A percentile compares a stretch with the other conserved stretches of the same genome.
Conservation (phyloP, 2,797 vertebrate species). For the Pangasius sanitwongsei region DNA sequence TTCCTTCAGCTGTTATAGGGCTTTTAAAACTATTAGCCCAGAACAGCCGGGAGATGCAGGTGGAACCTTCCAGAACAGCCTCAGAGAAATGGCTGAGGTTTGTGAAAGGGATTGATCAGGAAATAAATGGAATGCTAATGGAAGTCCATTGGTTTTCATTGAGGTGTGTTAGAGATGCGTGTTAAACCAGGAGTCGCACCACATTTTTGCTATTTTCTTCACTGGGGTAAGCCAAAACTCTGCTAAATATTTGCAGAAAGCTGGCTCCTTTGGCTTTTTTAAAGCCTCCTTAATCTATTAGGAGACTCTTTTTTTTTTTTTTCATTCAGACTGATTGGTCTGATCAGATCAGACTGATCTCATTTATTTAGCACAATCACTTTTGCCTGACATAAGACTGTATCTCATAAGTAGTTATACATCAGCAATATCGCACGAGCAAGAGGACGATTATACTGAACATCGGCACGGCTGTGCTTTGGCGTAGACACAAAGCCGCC, state of each 20-base stretch:
- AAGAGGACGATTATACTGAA: neutral
- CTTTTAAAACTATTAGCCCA: constrained; percentile 16
- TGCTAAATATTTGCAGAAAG: neutral
- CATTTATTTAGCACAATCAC: no score
- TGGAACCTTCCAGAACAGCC: constrained; percentile 3
- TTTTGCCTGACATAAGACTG: no score
- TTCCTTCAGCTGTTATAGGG: constrained; percentile 10
- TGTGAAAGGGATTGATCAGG: neutral
- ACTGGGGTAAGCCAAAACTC: neutral
- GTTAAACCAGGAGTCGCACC: neutral
- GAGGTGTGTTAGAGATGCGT: neutral
- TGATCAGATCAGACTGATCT: no score
- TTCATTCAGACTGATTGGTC: no score
- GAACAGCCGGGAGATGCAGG: neutral
- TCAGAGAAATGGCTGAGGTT: neutral
- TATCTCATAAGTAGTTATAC: neutral
- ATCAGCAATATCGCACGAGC: neutral
- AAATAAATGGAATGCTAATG: neutral
- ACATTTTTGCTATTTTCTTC: neutral
- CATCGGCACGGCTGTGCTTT: no score
- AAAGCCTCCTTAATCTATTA: neutral
- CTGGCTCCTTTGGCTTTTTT: neutral
- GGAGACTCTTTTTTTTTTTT: neutral
- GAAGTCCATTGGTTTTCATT: neutral
- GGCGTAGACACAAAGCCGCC: no score